Evolutionary conservation across 2,113 vertebrate species (phyloP).

Genomic region (Sebastes fasciatus): DNA sequence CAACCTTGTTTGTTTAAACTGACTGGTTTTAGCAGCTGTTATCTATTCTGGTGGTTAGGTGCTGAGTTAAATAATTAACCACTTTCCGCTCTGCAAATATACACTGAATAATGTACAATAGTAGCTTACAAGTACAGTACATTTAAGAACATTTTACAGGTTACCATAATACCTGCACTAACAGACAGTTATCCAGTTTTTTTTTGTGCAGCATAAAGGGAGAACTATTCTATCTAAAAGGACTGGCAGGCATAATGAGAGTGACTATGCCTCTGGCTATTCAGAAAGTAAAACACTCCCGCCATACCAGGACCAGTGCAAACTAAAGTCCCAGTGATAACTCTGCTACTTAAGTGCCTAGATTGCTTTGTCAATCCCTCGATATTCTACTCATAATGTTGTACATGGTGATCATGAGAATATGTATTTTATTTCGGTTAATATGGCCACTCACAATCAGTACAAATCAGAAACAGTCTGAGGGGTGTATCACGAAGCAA

Average conservation of each 20-base stretch:
- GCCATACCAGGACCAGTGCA: constrained; percentile 25
- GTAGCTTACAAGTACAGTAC: neutral
- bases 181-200: neutral
- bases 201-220: neutral
- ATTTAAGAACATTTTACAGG: neutral
- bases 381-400: neutral
- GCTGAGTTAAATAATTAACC: constrained; percentile 30
- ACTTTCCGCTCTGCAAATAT: neutral
- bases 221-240: neutral
- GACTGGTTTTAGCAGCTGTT: constrained; percentile 12
- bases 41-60: neutral
- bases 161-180: neutral
- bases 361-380: neutral
- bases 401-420: neutral
- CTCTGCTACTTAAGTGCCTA: constrained; percentile 11
- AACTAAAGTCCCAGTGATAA: constrained; percentile 25
- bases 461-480: neutral
- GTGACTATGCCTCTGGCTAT: constrained; percentile 54
- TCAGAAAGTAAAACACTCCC: constrained; percentile 52
- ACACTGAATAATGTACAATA: neutral
- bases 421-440: constrained; percentile 4
- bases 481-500: too few relatives aligned
- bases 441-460: constrained; percentile 8
- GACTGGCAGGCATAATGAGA: constrained; percentile 52
- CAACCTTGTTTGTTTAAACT: constrained; percentile 33